Percentiles rank a stretch among this genome's conserved stretches.
Conservation (phyloP, 2,888 invertebrate genomes). For the Tetramorium bicarinatum region DNA sequence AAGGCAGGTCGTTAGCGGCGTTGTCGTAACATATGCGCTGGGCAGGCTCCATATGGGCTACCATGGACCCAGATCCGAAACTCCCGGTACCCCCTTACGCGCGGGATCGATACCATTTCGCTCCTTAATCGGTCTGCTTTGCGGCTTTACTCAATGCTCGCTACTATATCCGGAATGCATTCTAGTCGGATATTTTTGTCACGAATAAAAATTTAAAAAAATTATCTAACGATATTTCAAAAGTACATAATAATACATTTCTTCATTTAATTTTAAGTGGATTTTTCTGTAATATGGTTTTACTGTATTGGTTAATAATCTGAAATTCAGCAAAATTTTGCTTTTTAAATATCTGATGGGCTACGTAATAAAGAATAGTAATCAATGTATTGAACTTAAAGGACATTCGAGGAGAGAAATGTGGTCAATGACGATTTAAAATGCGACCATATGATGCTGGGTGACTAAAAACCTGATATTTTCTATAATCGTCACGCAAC, state of each 20-base stretch:
- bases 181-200: constrained; percentile 12
- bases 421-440: constrained; percentile 81
- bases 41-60: constrained; percentile 86
- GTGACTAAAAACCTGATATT: constrained; percentile 78
- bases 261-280: background rate
- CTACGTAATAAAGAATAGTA: background rate
- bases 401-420: constrained; percentile 14
- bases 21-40: constrained; percentile 86
- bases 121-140: constrained; percentile 73
- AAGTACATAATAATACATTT: background rate
- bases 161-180: constrained; percentile 12
- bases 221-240: background rate
- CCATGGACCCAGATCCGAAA: constrained; percentile 78
- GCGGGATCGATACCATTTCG: constrained; percentile 80
- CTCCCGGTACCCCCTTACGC: constrained; percentile 69
- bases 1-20: constrained; percentile 86
- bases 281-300: background rate
- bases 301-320: background rate
- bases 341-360: background rate
- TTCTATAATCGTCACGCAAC: constrained; percentile 61
- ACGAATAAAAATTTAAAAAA: background rate
- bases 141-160: constrained; percentile 69
- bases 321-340: background rate
- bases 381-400: background rate
- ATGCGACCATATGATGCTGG: constrained; percentile 83